phyloP scores from a whole-genome alignment of 1,140 invertebrate genomes.

The Drepana arcuata region DNA sequence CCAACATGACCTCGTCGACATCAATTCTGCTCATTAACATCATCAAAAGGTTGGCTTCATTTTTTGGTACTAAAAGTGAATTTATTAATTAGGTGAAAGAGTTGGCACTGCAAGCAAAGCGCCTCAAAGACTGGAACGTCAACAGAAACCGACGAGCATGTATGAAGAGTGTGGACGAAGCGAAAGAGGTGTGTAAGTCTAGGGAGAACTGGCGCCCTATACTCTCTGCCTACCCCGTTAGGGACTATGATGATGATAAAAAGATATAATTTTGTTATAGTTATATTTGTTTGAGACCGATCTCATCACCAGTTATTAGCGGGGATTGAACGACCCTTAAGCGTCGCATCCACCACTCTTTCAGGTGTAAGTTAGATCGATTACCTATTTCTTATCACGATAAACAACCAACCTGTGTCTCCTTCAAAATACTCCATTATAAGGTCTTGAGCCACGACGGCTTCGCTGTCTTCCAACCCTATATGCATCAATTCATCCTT shows the following conservation, averaged over 20 bases:
- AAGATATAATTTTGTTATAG: conserved; percentile 5
- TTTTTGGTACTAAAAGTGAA: conserved; percentile 15
- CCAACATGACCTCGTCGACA: conserved; percentile 18
- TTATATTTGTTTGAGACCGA: neutral
- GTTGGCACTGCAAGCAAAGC: too few relatives aligned
- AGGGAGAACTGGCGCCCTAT: neutral
- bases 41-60: conserved; percentile 26
- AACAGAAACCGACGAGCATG: neutral
- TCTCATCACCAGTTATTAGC: neutral
- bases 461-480: conserved; percentile 24
- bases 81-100: neutral
- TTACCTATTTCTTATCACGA: neutral
- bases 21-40: conserved; percentile 23
- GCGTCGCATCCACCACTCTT: too few relatives aligned
- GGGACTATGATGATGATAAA: too few relatives aligned
- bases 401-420: neutral
- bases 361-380: neutral
- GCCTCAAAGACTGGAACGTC: too few relatives aligned
- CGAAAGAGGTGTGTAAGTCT: neutral
- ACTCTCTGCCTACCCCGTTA: too few relatives aligned
- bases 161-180: neutral
- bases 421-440: conserved; percentile 24
- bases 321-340: conserved; percentile 11
- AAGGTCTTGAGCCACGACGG: conserved; percentile 15
- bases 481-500: conserved; percentile 23